Percentiles rank a stretch among this genome's conserved stretches.
Conservation (phyloP, 2,113 vertebrate species). For the Camelus dromedarius region DNA sequence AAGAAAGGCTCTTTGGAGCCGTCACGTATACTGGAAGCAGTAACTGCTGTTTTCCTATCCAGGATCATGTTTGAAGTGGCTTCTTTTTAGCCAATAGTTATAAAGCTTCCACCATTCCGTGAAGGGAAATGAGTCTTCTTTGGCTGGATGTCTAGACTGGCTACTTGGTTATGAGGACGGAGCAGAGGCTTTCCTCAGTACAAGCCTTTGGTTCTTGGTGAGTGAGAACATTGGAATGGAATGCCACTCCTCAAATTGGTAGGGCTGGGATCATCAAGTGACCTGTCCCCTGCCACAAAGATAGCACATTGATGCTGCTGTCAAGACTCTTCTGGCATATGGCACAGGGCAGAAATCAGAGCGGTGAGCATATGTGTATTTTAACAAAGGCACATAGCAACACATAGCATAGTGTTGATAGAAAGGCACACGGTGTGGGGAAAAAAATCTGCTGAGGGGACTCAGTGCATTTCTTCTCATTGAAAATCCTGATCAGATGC, state of each 20-base stretch:
- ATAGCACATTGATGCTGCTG: fast-evolving
- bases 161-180: not conserved
- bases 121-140: not conserved
- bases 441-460: not conserved
- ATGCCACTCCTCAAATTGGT: not conserved
- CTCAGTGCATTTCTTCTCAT: not conserved
- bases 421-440: not conserved
- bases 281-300: not conserved
- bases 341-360: not conserved
- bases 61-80: not conserved
- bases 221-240: not conserved
- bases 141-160: not conserved
- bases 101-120: not conserved
- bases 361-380: fast-evolving
- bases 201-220: not conserved
- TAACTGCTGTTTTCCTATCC: not conserved
- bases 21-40: not conserved
- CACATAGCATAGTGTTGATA: not conserved
- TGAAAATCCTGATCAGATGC: not conserved
- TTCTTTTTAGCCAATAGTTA: not conserved
- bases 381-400: not conserved
- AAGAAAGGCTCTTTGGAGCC: not conserved
- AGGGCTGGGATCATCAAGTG: not conserved
- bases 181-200: not conserved
- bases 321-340: not conserved